Percentiles rank a stretch among this genome's conserved stretches.
Conservation (phyloP, 2,888 invertebrate species). For the Psococerastis gibbosa region DNA sequence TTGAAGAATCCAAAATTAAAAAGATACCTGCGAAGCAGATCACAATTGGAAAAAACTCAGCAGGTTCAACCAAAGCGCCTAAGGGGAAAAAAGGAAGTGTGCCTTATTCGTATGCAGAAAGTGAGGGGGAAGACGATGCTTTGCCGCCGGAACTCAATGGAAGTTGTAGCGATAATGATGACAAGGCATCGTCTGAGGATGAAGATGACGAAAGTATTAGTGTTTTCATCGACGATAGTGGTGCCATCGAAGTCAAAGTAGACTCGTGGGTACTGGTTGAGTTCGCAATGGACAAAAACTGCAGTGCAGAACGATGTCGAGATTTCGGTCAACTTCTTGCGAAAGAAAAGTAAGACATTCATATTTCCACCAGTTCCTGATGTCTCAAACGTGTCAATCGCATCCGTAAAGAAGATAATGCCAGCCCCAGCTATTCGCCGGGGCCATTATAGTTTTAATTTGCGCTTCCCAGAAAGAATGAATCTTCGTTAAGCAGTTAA, state of each 20-base stretch:
- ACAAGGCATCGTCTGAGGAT: slow-evolving; percentile 11
- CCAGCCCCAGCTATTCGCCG: too few species aligned
- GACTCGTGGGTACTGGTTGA: slow-evolving; percentile 11
- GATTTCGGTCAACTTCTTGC: slow-evolving; percentile 7
- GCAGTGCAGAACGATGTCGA: slow-evolving; percentile 6
- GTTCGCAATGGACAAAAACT: slow-evolving; percentile 1
- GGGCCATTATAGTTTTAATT: not conserved
- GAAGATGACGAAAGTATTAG: slow-evolving; percentile 11
- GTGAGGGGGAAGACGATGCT: slow-evolving; percentile 9
- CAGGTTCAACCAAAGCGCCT: not conserved
- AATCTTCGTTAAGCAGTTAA: not conserved
- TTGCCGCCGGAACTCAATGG: slow-evolving; percentile 3
- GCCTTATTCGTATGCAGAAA: not conserved
- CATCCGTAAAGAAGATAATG: not conserved
- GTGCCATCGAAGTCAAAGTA: slow-evolving; percentile 6
- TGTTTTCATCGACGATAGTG: slow-evolving; percentile 9
- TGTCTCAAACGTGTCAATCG: not conserved
- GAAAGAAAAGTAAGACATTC: slow-evolving; percentile 10
- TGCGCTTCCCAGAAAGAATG: not conserved
- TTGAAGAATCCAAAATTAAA: not conserved
- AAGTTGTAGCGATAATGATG: not conserved
- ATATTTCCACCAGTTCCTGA: slow-evolving; percentile 10
- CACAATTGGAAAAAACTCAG: not conserved
- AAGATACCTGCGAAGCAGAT: not conserved
- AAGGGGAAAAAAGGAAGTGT: slow-evolving; percentile 2